Evolutionary conservation across 1,140 invertebrate species (phyloP), one percentile per base, ranked within the genome.

Genomic region (Eriosoma lanigerum): DNA sequence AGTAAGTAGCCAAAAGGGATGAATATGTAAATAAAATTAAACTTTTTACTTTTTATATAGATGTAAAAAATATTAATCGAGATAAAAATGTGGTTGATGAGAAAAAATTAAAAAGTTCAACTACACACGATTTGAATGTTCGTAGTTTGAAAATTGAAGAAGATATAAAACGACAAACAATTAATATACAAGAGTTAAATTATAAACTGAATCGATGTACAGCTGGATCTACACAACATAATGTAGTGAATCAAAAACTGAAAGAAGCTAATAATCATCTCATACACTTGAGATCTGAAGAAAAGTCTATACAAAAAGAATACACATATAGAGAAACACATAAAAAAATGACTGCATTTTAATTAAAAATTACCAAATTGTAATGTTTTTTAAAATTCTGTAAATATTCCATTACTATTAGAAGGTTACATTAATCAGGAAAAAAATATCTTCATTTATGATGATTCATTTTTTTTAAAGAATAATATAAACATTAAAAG

Each of bases 121-220:
- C 89, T 1, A 90, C 86, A 82, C 90, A 90, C 84, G 89, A 90
- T 50, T 86, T 94, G n/a, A 93, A 93, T 84, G 90, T 93, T 78
- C 90, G 92, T 84, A 89, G 90, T 80, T 91, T 94, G 66, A 90
- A 91, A 85, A 87, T 94, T 52, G 88, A 89, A 6, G 91, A 93
- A 87, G 89, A 92, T 84, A 91, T 93, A 62, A 89, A 88, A 73
- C 89, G 87, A 82, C 86, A 91, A 60, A 90, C 93, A 85, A 88
- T 85, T 17, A 91, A 93, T 83, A 89, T 94, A 60, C 81, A 84
- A 3, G 91, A 90, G 83, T 86, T 94, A 1, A 90, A 90, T 82
- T 88, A 89, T 83, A 89, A 90, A 0, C 84, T 93, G 73, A 82
- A 85, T 1, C 88, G 91, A 60, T 91, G 93, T 82, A 83, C 48